phyloP scores from a whole-genome alignment of 1,140 invertebrate species.

The Chrysoperla carnea region DNA sequence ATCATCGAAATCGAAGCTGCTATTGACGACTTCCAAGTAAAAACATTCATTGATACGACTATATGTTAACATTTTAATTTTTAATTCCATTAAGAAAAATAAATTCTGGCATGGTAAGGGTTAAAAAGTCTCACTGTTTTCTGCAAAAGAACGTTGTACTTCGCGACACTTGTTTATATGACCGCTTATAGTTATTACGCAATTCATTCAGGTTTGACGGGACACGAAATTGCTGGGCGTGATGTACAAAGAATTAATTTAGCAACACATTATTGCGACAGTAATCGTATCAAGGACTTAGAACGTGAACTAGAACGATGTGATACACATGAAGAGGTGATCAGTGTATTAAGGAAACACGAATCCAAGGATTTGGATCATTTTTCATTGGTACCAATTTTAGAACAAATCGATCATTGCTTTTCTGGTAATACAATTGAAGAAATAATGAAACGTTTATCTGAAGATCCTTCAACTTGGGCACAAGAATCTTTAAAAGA shows the following conservation, averaged over 20 bases:
- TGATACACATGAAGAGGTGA: slow-evolving; percentile 32
- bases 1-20: too few relatives aligned
- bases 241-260: slow-evolving; percentile 77
- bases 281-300: slow-evolving; percentile 41
- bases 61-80: too few relatives aligned
- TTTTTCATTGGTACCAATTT: slow-evolving; percentile 52
- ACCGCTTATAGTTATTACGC: too few relatives aligned
- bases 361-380: slow-evolving; percentile 26
- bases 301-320: slow-evolving; percentile 40
- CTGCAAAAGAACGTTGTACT: too few relatives aligned
- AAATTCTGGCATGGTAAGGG: too few relatives aligned
- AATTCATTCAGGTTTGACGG: neutral
- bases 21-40: too few relatives aligned
- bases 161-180: too few relatives aligned
- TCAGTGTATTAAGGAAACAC: slow-evolving; percentile 33
- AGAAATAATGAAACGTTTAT: slow-evolving; percentile 54
- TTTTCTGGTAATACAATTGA: slow-evolving; percentile 59
- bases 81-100: too few relatives aligned
- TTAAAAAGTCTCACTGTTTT: too few relatives aligned
- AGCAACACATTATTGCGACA: slow-evolving; percentile 76
- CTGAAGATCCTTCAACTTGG: slow-evolving; percentile 58
- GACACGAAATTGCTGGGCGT: slow-evolving; percentile 44
- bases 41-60: too few relatives aligned
- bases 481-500: slow-evolving; percentile 38
- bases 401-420: slow-evolving; percentile 60